phyloP scores from a whole-genome alignment of 2,797 vertebrate species.

The Gymnocypris eckloni region DNA sequence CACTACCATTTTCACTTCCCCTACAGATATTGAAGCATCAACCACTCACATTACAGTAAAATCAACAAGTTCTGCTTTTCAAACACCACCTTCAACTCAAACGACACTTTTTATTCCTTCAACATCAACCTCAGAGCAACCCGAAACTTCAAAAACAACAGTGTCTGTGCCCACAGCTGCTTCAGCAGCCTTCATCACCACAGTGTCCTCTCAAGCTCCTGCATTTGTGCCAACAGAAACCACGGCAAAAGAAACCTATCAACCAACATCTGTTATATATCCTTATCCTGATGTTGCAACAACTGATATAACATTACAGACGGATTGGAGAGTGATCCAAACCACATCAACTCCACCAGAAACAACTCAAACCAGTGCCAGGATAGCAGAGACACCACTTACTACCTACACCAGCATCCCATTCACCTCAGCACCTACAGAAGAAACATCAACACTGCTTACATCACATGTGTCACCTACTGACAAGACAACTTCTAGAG shows the following conservation, averaged over 20 bases:
- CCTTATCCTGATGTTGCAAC: constrained; percentile 60
- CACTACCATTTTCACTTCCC: constrained; percentile 61
- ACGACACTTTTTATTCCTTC: constrained; percentile 42
- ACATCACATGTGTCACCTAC: constrained; percentile 45
- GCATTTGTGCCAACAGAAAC: constrained; percentile 56
- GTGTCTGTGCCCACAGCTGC: constrained; percentile 56
- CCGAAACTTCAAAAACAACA: constrained; percentile 67
- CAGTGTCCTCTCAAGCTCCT: constrained; percentile 56
- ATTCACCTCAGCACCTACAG: constrained; percentile 47
- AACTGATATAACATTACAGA: constrained; percentile 57
- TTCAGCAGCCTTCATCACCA: constrained; percentile 52
- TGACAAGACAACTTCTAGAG: constrained; percentile 59
- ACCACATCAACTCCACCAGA: constrained; percentile 37
- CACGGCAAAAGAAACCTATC: constrained; percentile 58
- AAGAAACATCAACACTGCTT: constrained; percentile 58
- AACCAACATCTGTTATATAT: constrained; percentile 54
- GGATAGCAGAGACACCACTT: constrained; percentile 36
- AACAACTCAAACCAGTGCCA: constrained; percentile 48
- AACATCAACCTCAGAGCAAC: constrained; percentile 57
- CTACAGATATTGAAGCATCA: constrained; percentile 54
- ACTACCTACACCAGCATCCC: constrained; percentile 53
- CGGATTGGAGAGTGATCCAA: constrained; percentile 54
- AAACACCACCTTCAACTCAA: constrained; percentile 46
- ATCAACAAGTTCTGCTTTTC: constrained; percentile 46
- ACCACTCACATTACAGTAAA: constrained; percentile 55